A percentile compares a stretch with the other conserved stretches of the same genome.
phyloP scores from a whole-genome alignment of 2,888 invertebrate species.

The Apodemia mormo region DNA sequence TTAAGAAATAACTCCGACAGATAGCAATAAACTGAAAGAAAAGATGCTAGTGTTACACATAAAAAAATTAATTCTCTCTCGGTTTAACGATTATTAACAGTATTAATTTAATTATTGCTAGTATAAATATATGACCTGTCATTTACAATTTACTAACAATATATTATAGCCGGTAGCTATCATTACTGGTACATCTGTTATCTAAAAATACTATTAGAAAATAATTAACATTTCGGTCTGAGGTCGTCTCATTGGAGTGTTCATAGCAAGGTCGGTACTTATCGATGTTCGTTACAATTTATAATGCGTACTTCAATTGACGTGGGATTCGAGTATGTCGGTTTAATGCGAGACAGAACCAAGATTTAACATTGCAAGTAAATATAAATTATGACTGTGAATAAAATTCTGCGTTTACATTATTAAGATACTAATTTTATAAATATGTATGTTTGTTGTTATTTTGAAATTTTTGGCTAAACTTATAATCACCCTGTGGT shows the following conservation, averaged over 20 bases:
- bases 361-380: not conserved
- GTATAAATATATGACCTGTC: not conserved
- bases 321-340: conserved; percentile 45
- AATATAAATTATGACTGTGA: no score
- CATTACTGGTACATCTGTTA: not conserved
- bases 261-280: conserved; percentile 29
- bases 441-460: no score
- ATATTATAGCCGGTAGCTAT: not conserved
- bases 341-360: conserved; percentile 39
- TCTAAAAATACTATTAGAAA: conserved; percentile 19
- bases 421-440: no score
- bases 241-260: conserved; percentile 26
- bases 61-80: no score
- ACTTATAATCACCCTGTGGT: no score
- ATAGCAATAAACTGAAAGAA: no score
- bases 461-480: no score
- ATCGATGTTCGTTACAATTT: conserved; percentile 17
- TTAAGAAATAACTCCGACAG: no score
- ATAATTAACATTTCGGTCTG: conserved; percentile 31
- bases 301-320: conserved; percentile 21
- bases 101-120: no score
- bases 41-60: no score
- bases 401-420: no score
- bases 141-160: not conserved
- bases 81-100: no score